phyloP scores from a whole-genome alignment of 92 coral and sea anemone genomes.

The Metridium senile region DNA sequence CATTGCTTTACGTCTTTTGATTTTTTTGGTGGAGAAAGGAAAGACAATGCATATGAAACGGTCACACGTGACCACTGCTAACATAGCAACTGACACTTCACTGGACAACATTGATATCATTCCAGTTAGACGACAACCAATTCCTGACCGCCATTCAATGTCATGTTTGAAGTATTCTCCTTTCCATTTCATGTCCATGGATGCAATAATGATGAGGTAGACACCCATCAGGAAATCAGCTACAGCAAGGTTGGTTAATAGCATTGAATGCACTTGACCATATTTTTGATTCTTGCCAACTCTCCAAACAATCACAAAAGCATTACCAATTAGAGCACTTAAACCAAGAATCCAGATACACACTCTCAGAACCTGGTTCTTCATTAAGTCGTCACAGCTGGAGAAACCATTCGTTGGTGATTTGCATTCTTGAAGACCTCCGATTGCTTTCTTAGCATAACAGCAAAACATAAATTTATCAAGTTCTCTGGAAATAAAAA shows the following conservation, averaged over 20 bases:
- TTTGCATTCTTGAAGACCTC: constrained; percentile 36
- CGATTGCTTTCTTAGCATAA: constrained; percentile 54
- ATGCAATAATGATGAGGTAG: constrained; percentile 57
- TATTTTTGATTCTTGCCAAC: constrained; percentile 15
- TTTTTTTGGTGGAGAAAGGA: background rate
- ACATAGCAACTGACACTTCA: constrained; percentile 59
- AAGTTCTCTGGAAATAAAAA: constrained; percentile 39
- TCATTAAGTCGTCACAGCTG: constrained; percentile 79
- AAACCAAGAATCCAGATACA: constrained; percentile 70
- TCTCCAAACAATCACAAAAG: constrained; percentile 60
- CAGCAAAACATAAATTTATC: constrained; percentile 57
- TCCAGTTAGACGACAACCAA: constrained; percentile 62
- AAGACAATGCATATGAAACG: constrained; percentile 70
- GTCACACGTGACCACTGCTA: constrained; percentile 61
- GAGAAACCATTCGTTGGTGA: constrained; percentile 69
- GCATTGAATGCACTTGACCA: constrained; percentile 47
- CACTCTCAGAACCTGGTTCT: constrained; percentile 52
- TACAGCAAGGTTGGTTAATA: constrained; percentile 59
- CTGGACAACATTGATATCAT: constrained; percentile 68
- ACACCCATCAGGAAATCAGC: constrained; percentile 75
- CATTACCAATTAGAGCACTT: constrained; percentile 57
- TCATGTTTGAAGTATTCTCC: constrained; percentile 76
- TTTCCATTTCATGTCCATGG: constrained; percentile 68
- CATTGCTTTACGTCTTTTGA: constrained; percentile 3
- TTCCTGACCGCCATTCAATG: constrained; percentile 67